phyloP scores from a whole-genome alignment of 2,888 invertebrate species.

The Eupeodes luniger region DNA sequence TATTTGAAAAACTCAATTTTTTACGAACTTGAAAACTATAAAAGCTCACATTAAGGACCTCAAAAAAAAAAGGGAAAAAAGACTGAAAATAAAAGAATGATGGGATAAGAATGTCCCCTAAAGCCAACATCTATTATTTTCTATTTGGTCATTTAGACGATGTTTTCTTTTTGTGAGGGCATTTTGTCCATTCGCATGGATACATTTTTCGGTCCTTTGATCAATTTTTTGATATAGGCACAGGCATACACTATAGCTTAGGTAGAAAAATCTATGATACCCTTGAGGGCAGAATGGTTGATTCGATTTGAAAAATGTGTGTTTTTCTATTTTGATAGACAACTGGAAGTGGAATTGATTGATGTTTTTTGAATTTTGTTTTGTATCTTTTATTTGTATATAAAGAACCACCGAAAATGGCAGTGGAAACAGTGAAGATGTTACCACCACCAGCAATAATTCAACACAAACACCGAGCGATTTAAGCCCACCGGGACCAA shows the following conservation, averaged over 20 bases:
- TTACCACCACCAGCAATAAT: constrained; percentile 84
- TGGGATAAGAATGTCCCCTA: background rate
- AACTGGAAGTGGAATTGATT: constrained; percentile 16
- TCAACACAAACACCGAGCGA: constrained; percentile 87
- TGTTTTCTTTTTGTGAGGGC: constrained; percentile 26
- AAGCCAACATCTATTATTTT: constrained; percentile 34
- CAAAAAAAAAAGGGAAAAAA: constrained; percentile 2
- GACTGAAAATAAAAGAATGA: constrained; percentile 16
- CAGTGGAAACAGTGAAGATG: constrained; percentile 83
- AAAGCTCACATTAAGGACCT: constrained; percentile 53
- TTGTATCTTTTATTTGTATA: constrained; percentile 11
- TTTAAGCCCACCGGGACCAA: constrained; percentile 84
- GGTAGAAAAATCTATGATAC: constrained; percentile 3
- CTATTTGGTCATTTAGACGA: constrained; percentile 24
- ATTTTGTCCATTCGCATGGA: constrained; percentile 21
- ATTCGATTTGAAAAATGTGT: constrained; percentile 32
- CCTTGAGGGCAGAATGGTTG: constrained; percentile 26
- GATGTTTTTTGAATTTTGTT: constrained; percentile 25
- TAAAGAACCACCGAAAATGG: constrained; percentile 81
- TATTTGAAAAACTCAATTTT: constrained; percentile 20
- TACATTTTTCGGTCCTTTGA: constrained; percentile 31
- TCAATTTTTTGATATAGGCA: constrained; percentile 19
- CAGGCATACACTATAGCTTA: background rate
- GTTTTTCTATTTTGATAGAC: constrained; percentile 1
- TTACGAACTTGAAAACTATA: constrained; percentile 34